phyloP scores from a whole-genome alignment of 2,113 vertebrate genomes.

The Aspidoscelis tigris region DNA sequence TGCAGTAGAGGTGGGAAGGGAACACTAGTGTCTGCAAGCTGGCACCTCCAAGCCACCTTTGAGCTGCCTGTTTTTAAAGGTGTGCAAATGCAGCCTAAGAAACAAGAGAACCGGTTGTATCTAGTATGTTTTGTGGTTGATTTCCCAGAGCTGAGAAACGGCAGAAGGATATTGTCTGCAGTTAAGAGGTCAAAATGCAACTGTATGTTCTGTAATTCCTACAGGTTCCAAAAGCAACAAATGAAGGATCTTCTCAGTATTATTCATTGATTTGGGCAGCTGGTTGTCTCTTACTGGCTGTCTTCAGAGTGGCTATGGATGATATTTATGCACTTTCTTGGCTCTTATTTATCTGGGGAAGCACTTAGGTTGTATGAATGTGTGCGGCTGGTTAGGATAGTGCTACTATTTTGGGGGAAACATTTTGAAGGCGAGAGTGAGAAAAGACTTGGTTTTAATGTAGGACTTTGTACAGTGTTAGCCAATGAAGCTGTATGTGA shows the following conservation, averaged over 20 bases:
- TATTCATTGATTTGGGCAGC: slow-evolving; percentile 67
- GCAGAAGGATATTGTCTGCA: neutral
- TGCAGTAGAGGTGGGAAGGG: too few relatives aligned
- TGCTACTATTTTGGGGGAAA: slow-evolving; percentile 52
- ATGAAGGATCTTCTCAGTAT: slow-evolving; percentile 72
- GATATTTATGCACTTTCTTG: slow-evolving; percentile 75
- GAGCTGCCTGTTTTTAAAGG: too few relatives aligned
- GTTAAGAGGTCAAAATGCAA: slow-evolving; percentile 44
- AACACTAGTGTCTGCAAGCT: too few relatives aligned
- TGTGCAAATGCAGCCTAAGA: neutral
- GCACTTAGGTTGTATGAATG: slow-evolving; percentile 54
- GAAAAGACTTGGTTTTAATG: slow-evolving; percentile 41
- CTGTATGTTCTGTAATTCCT: slow-evolving; percentile 5
- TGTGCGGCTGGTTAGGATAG: slow-evolving; percentile 45
- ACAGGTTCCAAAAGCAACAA: slow-evolving; percentile 21
- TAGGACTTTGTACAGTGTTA: slow-evolving; percentile 47
- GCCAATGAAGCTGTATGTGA: slow-evolving; percentile 23
- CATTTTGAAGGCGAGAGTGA: slow-evolving; percentile 43
- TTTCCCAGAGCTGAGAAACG: neutral
- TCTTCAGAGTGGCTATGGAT: slow-evolving; percentile 71
- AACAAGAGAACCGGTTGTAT: slow-evolving; percentile 3
- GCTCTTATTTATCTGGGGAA: slow-evolving; percentile 66
- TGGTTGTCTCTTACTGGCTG: slow-evolving; percentile 74
- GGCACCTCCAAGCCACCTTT: too few relatives aligned
- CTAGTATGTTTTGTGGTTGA: slow-evolving; percentile 4